These are phyloP conservation scores for Epinotia brunnichana DNA, from an alignment of 2,888 invertebrate genomes.

Conservation along the genomic window DNA sequence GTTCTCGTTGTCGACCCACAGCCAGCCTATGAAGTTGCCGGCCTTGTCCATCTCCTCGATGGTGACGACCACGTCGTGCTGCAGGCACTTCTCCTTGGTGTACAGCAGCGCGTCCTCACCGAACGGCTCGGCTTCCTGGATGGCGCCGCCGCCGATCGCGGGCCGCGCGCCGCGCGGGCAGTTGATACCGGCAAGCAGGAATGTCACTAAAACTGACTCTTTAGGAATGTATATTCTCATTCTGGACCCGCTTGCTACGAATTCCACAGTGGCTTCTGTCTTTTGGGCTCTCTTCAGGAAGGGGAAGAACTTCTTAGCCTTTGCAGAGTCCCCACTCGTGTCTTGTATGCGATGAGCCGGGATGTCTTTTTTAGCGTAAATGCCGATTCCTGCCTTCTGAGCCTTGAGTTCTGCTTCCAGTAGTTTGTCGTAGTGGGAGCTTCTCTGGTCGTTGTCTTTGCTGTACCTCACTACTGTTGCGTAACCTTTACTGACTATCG, in stretches of 20 bases:
- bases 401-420: conserved; percentile 97
- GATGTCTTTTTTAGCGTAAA: conserved; percentile 94
- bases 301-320: conserved; percentile 96
- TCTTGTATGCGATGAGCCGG: conserved; percentile 93
- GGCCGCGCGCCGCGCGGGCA: conserved; percentile 94
- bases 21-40: conserved; percentile 98
- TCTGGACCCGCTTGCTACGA: conserved; percentile 97
- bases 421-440: conserved; percentile 95
- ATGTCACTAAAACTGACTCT: conserved; percentile 96
- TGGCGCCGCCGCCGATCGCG: conserved; percentile 84
- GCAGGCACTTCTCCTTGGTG: conserved; percentile 94
- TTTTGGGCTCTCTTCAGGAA: conserved; percentile 95
- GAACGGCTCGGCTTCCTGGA: conserved; percentile 92
- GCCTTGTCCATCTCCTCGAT: conserved; percentile 98
- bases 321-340: conserved; percentile 90
- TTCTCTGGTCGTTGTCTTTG: conserved; percentile 97
- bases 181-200: conserved; percentile 90
- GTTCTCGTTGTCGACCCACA: conserved; percentile 95
- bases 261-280: conserved; percentile 97
- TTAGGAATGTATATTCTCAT: conserved; percentile 96
- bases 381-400: conserved; percentile 89
- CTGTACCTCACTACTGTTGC: conserved; percentile 97
- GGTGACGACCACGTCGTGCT: conserved; percentile 96
- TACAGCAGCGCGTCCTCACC: conserved; percentile 96
- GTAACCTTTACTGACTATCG: conserved; percentile 94